Evolutionary conservation across 1,140 invertebrate species (phyloP).

Genomic region (Caenorhabditis brenneri): DNA sequence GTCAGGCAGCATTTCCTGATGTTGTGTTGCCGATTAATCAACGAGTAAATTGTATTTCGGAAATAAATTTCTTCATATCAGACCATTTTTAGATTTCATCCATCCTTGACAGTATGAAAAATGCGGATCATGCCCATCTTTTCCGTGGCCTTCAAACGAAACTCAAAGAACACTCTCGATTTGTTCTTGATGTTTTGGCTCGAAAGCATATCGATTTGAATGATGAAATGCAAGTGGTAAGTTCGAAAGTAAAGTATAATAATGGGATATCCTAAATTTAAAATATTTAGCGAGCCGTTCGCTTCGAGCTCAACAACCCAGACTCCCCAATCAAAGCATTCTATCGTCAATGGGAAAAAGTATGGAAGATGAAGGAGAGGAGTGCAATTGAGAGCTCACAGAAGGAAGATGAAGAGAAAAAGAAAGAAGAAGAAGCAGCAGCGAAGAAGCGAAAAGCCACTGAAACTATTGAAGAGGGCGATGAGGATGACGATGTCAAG

Average conservation of each 20-base stretch:
- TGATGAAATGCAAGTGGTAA: conserved; percentile 50
- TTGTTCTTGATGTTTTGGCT: background rate
- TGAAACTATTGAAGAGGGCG: background rate
- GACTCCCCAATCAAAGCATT: conserved; percentile 43
- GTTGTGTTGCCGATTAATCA: conserved; percentile 36
- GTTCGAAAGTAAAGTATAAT: background rate
- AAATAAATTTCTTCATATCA: background rate
- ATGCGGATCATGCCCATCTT: background rate
- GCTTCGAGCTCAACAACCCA: conserved; percentile 43
- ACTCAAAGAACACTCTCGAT: conserved; percentile 47
- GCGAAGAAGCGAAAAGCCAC: background rate
- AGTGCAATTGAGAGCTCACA: background rate
- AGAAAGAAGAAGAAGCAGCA: conserved; percentile 31
- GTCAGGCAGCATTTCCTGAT: conserved; percentile 51
- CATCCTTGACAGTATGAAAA: conserved; percentile 26
- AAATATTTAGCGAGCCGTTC: conserved; percentile 43
- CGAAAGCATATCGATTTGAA: background rate
- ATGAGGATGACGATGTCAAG: background rate
- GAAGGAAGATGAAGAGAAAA: conserved; percentile 33
- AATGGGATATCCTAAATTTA: background rate
- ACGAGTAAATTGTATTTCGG: background rate
- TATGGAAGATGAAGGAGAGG: conserved; percentile 51
- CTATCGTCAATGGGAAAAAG: conserved; percentile 51
- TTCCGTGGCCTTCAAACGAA: conserved; percentile 40
- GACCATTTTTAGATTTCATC: background rate